Conservation (phyloP, 2,888 invertebrate genomes). For the Caenorhabditis sp. region DNA sequence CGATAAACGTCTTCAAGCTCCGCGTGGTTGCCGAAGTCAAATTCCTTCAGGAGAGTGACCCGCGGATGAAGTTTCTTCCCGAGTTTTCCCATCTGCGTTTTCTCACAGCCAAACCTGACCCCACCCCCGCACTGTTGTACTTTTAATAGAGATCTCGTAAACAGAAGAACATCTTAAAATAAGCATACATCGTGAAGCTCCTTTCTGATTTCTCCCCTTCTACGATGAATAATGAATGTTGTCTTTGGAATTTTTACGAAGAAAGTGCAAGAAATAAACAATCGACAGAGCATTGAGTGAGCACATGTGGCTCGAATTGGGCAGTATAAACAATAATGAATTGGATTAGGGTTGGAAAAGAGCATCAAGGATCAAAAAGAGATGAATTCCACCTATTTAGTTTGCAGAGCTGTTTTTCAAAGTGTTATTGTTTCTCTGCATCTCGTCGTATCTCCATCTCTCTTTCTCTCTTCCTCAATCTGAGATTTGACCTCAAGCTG, state of each 20-base stretch:
- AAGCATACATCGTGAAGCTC: no score
- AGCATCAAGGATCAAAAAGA: constrained; percentile 16
- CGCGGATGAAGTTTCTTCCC: no score
- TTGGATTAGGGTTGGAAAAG: constrained; percentile 6
- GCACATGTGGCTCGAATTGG: constrained; percentile 21
- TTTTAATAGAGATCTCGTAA: no score
- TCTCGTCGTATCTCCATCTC: background rate
- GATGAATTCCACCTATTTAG: constrained; percentile 2
- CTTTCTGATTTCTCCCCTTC: background rate
- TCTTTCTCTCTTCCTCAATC: background rate
- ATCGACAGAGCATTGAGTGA: constrained; percentile 7
- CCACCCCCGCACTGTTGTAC: no score
- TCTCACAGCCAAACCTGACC: no score
- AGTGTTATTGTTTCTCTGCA: no score
- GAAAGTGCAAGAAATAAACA: constrained; percentile 50
- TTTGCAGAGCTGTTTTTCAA: background rate
- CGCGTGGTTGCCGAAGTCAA: no score
- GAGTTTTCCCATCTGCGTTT: no score
- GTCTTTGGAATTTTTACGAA: no score
- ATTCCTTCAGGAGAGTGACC: no score
- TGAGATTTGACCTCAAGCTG: constrained; percentile 16
- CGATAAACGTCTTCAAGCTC: no score
- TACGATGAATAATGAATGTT: background rate
- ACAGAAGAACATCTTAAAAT: no score
- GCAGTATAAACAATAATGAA: constrained; percentile 17